Base-by-base conservation (phyloP, 30 jellyfish, hydroid and myxozoan species). In the Chrysaora quinquecirrha region DNA sequence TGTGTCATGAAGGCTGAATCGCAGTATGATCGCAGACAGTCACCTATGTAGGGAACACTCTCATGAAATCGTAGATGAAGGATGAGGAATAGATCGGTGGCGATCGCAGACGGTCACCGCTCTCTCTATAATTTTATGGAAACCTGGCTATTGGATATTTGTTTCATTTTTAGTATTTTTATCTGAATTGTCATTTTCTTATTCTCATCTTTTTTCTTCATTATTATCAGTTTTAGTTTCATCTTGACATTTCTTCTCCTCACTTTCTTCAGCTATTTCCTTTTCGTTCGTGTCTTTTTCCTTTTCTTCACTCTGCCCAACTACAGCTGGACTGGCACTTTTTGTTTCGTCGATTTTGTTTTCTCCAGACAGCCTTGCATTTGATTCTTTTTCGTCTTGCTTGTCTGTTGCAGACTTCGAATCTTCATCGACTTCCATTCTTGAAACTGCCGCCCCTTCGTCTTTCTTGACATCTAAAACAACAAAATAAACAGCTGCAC, bases 271-370 rank as follows among this genome's bases (percentile, higher is more conserved):
- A 2, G 14, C 33, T 3, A 19, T 31, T 58, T 28, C n/a, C 24
- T 75, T 66, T 18, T 33, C 70, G 16, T 50, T 60, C 69, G 25
- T 46, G 3, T 48, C 70, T n/a, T n/a, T 34, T 0, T 48, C 89
- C 71, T 73, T 68, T 54, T 52, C 89, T 58, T 76, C 91, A 27
- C 22, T 60, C 6, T 67, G 28, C 76, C 50, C 50, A 19, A 49
- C 90, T 29, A 58, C 64, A 20, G 43, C 78, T 43, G 29, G 29
- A 19, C 43, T 64, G 23, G 20, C 31, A 29, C 66, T 87, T 35
- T 83, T 48, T 1, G 23, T 71, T 2, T 33, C 86, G 14, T 68
- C 79, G 30, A 28, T 78, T 23, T 47, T 38, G 27, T 16, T 47
- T 22, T 48, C 71, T 22, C 11, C 30, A n/a, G n/a, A 29, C 50